Conservation (phyloP, 2,113 vertebrate genomes). For the Anolis carolinensis region DNA sequence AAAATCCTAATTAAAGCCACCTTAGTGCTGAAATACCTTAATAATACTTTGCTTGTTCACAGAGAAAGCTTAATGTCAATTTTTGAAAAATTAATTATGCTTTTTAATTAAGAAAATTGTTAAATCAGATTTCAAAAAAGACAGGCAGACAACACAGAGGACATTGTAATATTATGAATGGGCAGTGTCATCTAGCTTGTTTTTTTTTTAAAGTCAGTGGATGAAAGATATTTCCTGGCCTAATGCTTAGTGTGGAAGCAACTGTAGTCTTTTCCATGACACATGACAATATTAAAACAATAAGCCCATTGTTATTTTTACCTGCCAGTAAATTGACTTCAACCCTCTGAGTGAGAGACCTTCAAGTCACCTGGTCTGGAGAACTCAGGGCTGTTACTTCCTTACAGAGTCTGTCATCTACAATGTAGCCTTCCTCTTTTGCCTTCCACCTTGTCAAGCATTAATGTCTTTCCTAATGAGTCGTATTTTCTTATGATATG, state of each 20-base stretch:
- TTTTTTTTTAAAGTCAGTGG: background rate
- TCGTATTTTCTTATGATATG: too few relatives aligned
- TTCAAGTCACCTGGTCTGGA: too few relatives aligned
- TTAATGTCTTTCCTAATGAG: too few relatives aligned
- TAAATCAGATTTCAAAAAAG: background rate
- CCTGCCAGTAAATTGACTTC: too few relatives aligned
- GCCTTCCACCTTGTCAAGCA: too few relatives aligned
- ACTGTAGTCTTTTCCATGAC: background rate
- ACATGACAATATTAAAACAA: background rate
- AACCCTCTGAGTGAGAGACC: too few relatives aligned
- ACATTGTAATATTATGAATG: background rate
- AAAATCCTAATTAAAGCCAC: background rate
- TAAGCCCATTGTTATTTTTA: background rate
- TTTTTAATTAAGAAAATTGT: background rate
- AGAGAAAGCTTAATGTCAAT: background rate
- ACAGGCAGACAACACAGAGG: background rate
- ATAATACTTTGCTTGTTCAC: background rate
- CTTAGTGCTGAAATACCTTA: background rate
- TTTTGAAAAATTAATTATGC: background rate
- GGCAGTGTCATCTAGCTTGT: background rate
- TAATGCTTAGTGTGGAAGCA: background rate
- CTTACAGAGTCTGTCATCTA: too few relatives aligned
- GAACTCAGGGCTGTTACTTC: too few relatives aligned
- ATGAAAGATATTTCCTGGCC: background rate
- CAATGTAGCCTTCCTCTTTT: too few relatives aligned